A percentile compares a stretch with the other conserved stretches of the same genome.
Conservation (phyloP, 2,888 invertebrate species). For the Hetaerina titia region DNA sequence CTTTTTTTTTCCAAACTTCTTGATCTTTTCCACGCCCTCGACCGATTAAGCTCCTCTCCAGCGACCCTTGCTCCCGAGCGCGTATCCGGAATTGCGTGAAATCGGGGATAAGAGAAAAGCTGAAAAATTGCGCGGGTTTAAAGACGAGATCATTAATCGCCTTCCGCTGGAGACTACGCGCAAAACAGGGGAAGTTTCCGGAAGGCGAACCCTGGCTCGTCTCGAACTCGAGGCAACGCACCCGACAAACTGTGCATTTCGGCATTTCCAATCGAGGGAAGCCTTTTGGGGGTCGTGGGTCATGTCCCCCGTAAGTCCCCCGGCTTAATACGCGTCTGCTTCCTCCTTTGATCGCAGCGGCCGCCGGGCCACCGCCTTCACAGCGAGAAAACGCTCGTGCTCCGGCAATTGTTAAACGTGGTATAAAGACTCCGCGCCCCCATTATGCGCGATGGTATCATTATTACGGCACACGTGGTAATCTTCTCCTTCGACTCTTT, state of each 20-base stretch:
- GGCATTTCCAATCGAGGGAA: no score
- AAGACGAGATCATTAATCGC: no score
- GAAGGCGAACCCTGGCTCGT: no score
- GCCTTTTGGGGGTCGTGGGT: background rate
- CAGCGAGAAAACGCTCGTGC: background rate
- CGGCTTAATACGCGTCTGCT: background rate
- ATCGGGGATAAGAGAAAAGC: background rate
- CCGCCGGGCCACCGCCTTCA: background rate
- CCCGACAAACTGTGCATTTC: no score
- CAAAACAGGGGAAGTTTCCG: no score
- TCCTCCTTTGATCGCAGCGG: background rate
- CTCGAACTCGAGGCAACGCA: no score
- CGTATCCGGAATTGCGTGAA: background rate
- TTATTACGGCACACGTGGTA: background rate
- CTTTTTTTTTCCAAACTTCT: background rate
- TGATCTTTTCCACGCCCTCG: background rate
- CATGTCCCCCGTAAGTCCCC: background rate
- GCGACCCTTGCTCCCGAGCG: background rate
- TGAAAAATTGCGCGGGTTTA: no score
- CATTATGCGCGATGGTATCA: background rate
- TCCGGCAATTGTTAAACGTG: constrained; percentile 5
- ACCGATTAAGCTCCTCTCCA: background rate
- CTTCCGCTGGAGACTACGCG: no score
- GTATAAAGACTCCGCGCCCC: background rate
- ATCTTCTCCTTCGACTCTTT: background rate